phyloP scores from a whole-genome alignment of 2,113 vertebrate genomes.

The Scatophagus argus region DNA sequence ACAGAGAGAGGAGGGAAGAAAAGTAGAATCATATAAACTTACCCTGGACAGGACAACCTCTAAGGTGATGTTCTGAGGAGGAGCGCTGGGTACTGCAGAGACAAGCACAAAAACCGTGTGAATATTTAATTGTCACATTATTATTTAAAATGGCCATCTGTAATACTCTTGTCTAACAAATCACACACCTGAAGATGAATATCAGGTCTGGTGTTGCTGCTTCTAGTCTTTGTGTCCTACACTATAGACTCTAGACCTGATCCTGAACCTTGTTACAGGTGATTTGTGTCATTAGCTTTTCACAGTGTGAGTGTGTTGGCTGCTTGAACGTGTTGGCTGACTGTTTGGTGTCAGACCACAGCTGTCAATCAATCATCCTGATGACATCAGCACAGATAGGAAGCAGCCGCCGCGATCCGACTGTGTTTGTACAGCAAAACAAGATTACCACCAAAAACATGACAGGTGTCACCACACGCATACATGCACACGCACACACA shows the following conservation, averaged over 20 bases:
- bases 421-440: neutral
- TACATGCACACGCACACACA: neutral
- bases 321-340: neutral
- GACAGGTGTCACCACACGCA: constrained; percentile 18
- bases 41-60: constrained; percentile 78
- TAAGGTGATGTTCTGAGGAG: constrained; percentile 77
- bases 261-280: neutral
- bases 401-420: constrained; percentile 8
- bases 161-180: neutral
- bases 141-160: too few relatives aligned
- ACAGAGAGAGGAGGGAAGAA: neutral
- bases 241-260: neutral
- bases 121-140: too few relatives aligned
- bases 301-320: neutral
- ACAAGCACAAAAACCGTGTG: neutral
- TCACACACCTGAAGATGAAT: neutral
- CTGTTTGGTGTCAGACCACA: neutral
- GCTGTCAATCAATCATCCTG: constrained; percentile 38
- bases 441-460: neutral
- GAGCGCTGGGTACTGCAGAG: constrained; percentile 67
- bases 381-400: constrained; percentile 25
- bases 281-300: neutral
- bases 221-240: neutral
- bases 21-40: constrained; percentile 32
- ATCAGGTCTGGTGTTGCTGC: neutral